Evolutionary conservation across 2,888 invertebrate genomes (phyloP).

Genomic region (Pammene fasciana): DNA sequence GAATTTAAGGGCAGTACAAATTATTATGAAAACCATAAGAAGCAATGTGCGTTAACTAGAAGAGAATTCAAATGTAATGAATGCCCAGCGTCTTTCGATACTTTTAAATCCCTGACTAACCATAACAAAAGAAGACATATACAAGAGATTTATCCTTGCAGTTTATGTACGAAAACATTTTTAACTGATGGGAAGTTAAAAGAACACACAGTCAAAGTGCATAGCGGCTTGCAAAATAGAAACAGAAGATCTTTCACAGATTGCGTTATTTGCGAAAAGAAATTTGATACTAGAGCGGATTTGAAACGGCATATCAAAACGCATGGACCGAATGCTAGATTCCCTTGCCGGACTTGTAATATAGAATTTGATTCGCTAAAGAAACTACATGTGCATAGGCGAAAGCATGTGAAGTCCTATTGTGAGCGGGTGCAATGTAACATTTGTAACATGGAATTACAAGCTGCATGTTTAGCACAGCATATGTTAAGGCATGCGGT

Average conservation of each 20-base stretch:
- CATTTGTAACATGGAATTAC: conserved; percentile 55
- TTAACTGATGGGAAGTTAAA: conserved; percentile 50
- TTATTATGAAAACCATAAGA: conserved; percentile 51
- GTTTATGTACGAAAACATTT: conserved; percentile 58
- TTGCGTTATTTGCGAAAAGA: conserved; percentile 59
- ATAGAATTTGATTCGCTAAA: conserved; percentile 50
- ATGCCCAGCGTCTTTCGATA: conserved; percentile 59
- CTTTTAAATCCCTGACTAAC: conserved; percentile 49
- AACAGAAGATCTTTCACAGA: conserved; percentile 58
- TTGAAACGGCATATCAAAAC: conserved; percentile 55
- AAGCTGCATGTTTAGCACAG: conserved; percentile 53
- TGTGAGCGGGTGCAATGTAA: conserved; percentile 55
- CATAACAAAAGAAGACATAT: conserved; percentile 55
- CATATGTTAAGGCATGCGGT: conserved; percentile 52
- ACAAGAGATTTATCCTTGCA: conserved; percentile 54
- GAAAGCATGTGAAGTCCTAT: conserved; percentile 45
- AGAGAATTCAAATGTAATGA: conserved; percentile 51
- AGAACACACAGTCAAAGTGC: conserved; percentile 58
- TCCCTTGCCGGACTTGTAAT: conserved; percentile 58
- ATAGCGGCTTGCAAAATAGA: conserved; percentile 59
- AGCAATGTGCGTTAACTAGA: conserved; percentile 51
- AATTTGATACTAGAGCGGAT: conserved; percentile 55
- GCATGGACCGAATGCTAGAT: conserved; percentile 51
- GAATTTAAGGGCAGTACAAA: conserved; percentile 51
- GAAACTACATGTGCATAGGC: conserved; percentile 37